These are phyloP conservation scores for Melolontha melolontha DNA, from an alignment of 2,888 invertebrate genomes.

Conservation along the genomic window DNA sequence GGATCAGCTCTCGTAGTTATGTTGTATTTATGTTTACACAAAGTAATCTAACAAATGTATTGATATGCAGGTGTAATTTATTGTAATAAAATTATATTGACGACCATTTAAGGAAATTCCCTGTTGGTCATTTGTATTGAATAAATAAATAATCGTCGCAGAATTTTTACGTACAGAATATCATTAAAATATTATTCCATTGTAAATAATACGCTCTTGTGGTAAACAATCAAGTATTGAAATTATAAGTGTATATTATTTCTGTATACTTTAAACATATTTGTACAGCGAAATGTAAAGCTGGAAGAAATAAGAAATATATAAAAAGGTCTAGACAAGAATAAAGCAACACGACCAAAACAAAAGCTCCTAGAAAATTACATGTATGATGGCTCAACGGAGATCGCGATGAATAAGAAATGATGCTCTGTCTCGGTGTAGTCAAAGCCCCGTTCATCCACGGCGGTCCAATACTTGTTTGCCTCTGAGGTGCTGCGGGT, in stretches of 20 bases:
- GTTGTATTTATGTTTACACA: too few relatives aligned
- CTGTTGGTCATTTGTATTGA: too few relatives aligned
- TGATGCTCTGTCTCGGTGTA: conserved; percentile 77
- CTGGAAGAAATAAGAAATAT: not conserved
- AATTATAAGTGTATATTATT: not conserved
- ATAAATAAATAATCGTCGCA: too few relatives aligned
- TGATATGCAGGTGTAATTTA: too few relatives aligned
- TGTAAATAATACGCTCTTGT: too few relatives aligned
- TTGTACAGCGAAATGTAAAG: conserved; percentile 23
- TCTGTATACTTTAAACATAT: conserved; percentile 19
- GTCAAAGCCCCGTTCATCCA: conserved; percentile 70
- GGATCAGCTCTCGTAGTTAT: too few relatives aligned
- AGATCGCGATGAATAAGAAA: conserved; percentile 82
- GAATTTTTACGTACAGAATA: too few relatives aligned
- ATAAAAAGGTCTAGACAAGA: conserved; percentile 5
- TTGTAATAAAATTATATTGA: too few relatives aligned
- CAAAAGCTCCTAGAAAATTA: conserved; percentile 67
- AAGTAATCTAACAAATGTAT: too few relatives aligned
- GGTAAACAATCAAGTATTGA: too few relatives aligned
- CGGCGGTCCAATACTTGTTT: conserved; percentile 68
- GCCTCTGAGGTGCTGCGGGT: conserved; percentile 59
- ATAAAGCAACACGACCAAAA: conserved; percentile 5
- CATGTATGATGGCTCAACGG: conserved; percentile 90
- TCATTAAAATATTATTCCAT: too few relatives aligned
- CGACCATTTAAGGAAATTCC: too few relatives aligned